These are phyloP conservation scores for Dicerorhinus sumatrensis DNA, from an alignment of 2,113 vertebrate species.

Conservation along the genomic window DNA sequence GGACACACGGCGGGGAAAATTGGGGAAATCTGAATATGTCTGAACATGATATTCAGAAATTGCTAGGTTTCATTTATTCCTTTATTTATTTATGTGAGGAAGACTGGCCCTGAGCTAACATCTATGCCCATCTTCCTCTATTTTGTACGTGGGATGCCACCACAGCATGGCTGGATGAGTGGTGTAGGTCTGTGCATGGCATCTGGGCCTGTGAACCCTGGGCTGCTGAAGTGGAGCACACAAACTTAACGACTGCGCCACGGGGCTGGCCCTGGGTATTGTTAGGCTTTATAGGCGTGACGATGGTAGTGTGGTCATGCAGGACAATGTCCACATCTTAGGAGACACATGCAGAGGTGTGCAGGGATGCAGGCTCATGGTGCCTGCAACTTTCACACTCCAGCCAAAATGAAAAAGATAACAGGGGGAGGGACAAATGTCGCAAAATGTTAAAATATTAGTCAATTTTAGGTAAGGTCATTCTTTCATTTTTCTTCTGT, in stretches of 20 bases:
- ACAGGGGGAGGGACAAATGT: neutral
- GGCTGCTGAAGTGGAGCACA: no score
- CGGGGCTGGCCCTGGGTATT: no score
- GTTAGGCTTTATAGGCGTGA: neutral
- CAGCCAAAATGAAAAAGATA: neutral
- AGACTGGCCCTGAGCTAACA: no score
- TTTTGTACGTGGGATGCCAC: no score
- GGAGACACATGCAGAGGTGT: neutral
- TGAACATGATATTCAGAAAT: neutral
- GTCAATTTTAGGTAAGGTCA: neutral
- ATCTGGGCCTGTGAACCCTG: no score
- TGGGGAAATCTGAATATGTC: neutral
- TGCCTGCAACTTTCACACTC: neutral
- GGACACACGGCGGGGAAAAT: neutral
- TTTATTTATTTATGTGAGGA: no score
- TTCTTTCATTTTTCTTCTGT: neutral
- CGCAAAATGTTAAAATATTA: neutral
- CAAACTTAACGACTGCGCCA: no score
- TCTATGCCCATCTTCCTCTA: no score
- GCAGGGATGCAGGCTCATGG: neutral
- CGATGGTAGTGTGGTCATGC: fast-evolving
- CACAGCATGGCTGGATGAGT: no score
- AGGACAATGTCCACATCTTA: neutral
- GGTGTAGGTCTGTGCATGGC: no score
- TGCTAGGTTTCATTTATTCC: no score